Conservation (phyloP, 2,113 vertebrate species). For the Redunca redunca region DNA sequence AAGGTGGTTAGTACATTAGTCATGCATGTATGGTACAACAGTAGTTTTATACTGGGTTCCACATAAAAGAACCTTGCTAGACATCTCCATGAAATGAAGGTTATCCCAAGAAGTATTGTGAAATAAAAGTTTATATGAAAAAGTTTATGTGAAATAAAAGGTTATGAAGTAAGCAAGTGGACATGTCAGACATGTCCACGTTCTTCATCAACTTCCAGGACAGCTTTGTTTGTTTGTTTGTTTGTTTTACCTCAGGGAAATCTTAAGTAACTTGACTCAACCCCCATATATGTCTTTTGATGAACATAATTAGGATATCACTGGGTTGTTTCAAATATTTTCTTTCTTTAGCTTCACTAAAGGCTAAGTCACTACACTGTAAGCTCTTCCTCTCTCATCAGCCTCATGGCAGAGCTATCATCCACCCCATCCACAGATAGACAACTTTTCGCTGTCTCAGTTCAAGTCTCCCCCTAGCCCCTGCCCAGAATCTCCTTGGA, state of each 20-base stretch:
- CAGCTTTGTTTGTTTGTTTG: background rate
- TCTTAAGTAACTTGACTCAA: background rate
- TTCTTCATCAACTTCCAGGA: background rate
- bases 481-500: background rate
- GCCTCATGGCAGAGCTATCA: background rate
- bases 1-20: background rate
- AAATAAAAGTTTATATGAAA: background rate
- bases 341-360: background rate
- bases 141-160: background rate
- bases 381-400: background rate
- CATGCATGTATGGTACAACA: background rate
- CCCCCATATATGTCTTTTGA: background rate
- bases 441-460: background rate
- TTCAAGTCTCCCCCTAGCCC: background rate
- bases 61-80: background rate
- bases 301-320: background rate
- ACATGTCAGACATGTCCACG: background rate
- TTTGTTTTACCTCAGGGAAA: background rate
- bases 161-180: background rate
- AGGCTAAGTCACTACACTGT: background rate
- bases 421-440: too few species aligned
- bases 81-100: background rate
- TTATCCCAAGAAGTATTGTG: background rate
- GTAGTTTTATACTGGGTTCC: background rate
- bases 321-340: background rate